Evolutionary conservation across 2,797 vertebrate species (phyloP), one percentile per base, ranked within the genome.

Genomic region (Pampus argenteus): DNA sequence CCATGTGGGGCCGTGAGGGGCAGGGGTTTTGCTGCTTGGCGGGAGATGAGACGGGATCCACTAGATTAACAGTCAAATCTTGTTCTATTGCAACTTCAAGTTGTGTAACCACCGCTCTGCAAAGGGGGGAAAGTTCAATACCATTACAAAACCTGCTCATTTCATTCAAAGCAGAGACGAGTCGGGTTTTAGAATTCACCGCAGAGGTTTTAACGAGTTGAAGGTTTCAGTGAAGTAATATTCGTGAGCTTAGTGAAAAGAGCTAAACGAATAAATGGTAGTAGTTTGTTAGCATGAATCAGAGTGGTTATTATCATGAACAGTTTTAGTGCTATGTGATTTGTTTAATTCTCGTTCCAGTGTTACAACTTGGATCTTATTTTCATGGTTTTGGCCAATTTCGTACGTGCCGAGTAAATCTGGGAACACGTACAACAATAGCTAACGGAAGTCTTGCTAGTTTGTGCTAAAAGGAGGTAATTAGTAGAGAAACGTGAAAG

Each of bases 31-130:
- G 49, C 71, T 66, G 61, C 72, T 86, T 74, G 74, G 74, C 63
- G 36, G 68, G 73, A 80, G 87, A 81, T 69, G 65, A 78, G 71
- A 71, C 0, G 40, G 77, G 71, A 84, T 77, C 55, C 17, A 40
- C 61, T 36, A 15, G 15, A 77, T 83, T 73, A 87, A 83, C 78
- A 82, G 45, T 72, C 72, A 20, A 59, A 79, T 85, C 79, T 74
- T 82, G 76, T 85, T 84, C 62, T 74, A 62, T 47, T 5, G 20
- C 63, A 71, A 64, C 44, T 26, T 48, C 14, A 2, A 34, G 66
- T 82, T 77, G 65, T 44, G 72, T 26, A 84, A 87, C 60, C 26
- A 14, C 20, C 55, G 57, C 44, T 47, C 58, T 40, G 67, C 67
- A 15, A 7, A n/a, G n/a, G 45, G 58, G 74, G 57, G 56, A 80